A percentile compares a stretch with the other conserved stretches of the same genome.
phyloP scores from a whole-genome alignment of 2,888 invertebrate species.

The Lobophora halterata region DNA sequence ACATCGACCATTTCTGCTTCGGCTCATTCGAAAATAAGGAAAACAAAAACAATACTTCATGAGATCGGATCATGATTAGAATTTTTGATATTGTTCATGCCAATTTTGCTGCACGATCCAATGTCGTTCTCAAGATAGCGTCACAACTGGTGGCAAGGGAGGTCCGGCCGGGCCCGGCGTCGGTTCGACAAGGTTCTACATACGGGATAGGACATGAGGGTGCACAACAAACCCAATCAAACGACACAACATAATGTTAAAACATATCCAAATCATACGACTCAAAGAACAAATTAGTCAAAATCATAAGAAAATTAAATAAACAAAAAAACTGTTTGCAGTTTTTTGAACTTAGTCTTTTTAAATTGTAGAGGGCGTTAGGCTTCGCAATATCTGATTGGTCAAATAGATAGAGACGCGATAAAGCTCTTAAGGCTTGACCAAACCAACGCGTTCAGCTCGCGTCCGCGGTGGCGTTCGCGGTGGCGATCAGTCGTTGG shows the following conservation, averaged over 20 bases:
- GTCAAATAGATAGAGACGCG: too few species aligned
- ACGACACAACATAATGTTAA: slow-evolving; percentile 49
- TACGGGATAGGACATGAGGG: slow-evolving; percentile 46
- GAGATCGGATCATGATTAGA: slow-evolving; percentile 37
- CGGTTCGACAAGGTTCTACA: slow-evolving; percentile 27
- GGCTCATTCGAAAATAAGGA: slow-evolving; percentile 10
- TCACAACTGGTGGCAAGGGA: slow-evolving; percentile 14
- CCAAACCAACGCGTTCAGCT: too few species aligned
- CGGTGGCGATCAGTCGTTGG: too few species aligned
- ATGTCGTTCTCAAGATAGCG: slow-evolving; percentile 16
- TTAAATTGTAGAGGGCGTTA: too few species aligned
- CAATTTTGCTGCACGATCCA: slow-evolving; percentile 23
- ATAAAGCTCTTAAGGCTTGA: too few species aligned
- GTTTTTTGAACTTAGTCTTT: slow-evolving; percentile 19
- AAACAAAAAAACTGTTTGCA: slow-evolving; percentile 46
- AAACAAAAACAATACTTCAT: slow-evolving; percentile 22
- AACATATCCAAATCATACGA: slow-evolving; percentile 49
- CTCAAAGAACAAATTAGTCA: slow-evolving; percentile 43
- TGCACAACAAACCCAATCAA: slow-evolving; percentile 64
- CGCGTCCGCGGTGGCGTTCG: too few species aligned
- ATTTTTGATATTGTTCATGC: slow-evolving; percentile 5
- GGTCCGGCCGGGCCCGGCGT: slow-evolving; percentile 20
- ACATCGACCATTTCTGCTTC: slow-evolving; percentile 17
- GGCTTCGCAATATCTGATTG: too few species aligned
- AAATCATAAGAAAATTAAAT: slow-evolving; percentile 41